Conservation (phyloP, 2,797 vertebrate genomes). For the Mastacembelus armatus region DNA sequence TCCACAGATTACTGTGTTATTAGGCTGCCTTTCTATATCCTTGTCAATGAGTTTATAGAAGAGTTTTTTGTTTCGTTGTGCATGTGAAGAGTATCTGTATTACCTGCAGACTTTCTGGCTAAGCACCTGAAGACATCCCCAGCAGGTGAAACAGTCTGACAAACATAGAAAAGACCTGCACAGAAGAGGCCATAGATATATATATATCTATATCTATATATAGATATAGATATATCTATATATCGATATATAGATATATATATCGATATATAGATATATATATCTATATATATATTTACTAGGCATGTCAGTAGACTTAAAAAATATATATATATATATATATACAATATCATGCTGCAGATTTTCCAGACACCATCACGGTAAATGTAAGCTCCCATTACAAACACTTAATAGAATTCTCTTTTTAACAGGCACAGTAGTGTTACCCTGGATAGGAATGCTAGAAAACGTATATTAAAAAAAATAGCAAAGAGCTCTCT, state of each 20-base stretch:
- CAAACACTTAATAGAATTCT: conserved; percentile 76
- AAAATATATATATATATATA: conserved; percentile 80
- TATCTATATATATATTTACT: conserved; percentile 64
- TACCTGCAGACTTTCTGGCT: conserved; percentile 14
- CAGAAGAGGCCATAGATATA: conserved; percentile 70
- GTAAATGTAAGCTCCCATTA: conserved; percentile 73
- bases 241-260: conserved; percentile 77
- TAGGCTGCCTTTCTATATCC: neutral
- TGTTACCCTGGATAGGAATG: conserved; percentile 88
- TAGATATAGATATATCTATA: conserved; percentile 79
- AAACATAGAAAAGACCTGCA: conserved; percentile 64
- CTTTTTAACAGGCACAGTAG: conserved; percentile 90
- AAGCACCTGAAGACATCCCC: conserved; percentile 41
- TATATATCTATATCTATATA: too few species aligned
- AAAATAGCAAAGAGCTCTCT: conserved; percentile 64
- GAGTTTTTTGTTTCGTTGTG: conserved; percentile 1
- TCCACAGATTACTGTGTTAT: neutral
- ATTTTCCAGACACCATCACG: conserved; percentile 72
- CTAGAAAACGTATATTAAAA: conserved; percentile 77
- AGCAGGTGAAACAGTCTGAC: conserved; percentile 37
- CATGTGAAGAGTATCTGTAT: conserved; percentile 9
- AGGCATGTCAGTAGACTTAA: conserved; percentile 72
- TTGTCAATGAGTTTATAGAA: too few species aligned
- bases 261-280: too few species aligned
- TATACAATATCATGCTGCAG: conserved; percentile 74